Conservation (phyloP, 2,113 vertebrate genomes). For the Ivindomyrus marchei region DNA sequence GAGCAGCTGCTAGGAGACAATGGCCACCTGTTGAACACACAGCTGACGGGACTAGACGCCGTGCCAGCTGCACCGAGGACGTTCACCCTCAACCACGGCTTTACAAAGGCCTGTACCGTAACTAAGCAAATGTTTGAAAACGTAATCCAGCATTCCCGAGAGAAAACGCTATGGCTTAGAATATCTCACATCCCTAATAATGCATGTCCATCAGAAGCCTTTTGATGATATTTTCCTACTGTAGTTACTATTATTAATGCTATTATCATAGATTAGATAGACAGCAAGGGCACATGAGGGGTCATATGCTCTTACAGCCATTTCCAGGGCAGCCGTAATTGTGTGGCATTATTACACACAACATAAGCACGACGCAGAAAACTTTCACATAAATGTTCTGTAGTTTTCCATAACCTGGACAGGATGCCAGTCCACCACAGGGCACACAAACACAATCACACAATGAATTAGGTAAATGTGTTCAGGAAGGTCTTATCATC, state of each 20-base stretch:
- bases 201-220: neutral
- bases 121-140: neutral
- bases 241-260: neutral
- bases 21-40: neutral
- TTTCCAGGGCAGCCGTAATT: neutral
- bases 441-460: neutral
- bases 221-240: neutral
- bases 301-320: neutral
- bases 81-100: too few relatives aligned
- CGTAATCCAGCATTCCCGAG: neutral
- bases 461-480: neutral
- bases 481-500: neutral
- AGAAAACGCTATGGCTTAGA: neutral
- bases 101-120: neutral
- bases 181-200: neutral
- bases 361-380: neutral
- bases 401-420: neutral
- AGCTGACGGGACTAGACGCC: neutral
- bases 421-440: neutral
- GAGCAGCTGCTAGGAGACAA: neutral
- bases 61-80: neutral
- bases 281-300: neutral
- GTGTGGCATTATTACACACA: neutral
- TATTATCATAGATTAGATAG: neutral
- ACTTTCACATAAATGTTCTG: neutral